Conservation (phyloP, 2,797 vertebrate genomes). For the Odontamblyopus lacepedii region DNA sequence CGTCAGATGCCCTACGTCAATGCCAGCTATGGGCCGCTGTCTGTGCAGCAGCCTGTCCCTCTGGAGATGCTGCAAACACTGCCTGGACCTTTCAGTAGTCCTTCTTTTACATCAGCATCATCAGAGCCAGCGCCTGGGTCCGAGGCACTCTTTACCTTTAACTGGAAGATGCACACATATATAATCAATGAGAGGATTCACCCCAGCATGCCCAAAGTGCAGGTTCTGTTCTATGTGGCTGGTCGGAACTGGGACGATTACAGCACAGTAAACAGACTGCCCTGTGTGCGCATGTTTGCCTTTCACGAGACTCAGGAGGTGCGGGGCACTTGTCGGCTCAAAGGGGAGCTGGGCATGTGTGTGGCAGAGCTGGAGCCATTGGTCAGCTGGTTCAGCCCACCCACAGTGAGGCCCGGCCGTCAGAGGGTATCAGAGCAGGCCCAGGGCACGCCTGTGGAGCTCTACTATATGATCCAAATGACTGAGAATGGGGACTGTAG, state of each 20-base stretch:
- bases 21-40: conserved; percentile 89
- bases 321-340: conserved; percentile 79
- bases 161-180: conserved; percentile 84
- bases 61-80: conserved; percentile 78
- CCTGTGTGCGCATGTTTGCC: conserved; percentile 82
- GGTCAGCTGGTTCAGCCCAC: conserved; percentile 82
- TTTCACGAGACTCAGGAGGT: conserved; percentile 87
- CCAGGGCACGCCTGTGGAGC: conserved; percentile 83
- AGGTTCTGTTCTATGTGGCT: conserved; percentile 82
- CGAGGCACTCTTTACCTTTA: conserved; percentile 80
- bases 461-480: conserved; percentile 82
- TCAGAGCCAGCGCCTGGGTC: conserved; percentile 53
- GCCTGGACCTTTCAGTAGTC: conserved; percentile 70
- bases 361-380: conserved; percentile 84
- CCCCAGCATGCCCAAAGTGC: conserved; percentile 83
- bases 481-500: conserved; percentile 76
- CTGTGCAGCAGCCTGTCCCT: conserved; percentile 83
- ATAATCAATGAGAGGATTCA: conserved; percentile 82
- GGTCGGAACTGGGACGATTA: conserved; percentile 86
- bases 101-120: conserved; percentile 46
- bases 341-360: conserved; percentile 83
- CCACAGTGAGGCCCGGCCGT: conserved; percentile 79
- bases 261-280: conserved; percentile 76
- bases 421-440: conserved; percentile 76
- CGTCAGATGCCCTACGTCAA: conserved; percentile 82